Percentiles rank a stretch among this genome's conserved stretches.
These are phyloP conservation scores for Poeciliopsis prolifica DNA, from an alignment of 2,113 vertebrate species.

Conservation along the genomic window DNA sequence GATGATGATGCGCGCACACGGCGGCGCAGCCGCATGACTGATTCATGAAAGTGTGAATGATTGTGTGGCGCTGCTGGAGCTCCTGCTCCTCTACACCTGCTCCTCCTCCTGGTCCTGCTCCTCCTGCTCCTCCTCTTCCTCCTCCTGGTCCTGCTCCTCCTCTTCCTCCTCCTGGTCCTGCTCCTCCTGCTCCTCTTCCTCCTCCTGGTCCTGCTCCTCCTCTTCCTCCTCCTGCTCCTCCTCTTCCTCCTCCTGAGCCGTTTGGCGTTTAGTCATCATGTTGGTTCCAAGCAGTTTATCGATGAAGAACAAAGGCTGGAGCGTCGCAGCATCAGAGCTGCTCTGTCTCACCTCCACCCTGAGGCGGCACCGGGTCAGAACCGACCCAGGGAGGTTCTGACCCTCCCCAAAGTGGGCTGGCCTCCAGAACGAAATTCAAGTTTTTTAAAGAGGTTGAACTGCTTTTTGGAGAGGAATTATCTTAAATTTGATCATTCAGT, in stretches of 20 bases:
- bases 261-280: conserved; percentile 50
- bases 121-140: conserved; percentile 3
- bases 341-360: too few species aligned
- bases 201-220: too few species aligned
- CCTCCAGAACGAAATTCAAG: too few species aligned
- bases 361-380: too few species aligned
- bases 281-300: conserved; percentile 5
- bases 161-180: conserved; percentile 11
- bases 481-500: too few species aligned
- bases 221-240: too few species aligned
- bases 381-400: too few species aligned
- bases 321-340: not conserved
- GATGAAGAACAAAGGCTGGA: not conserved
- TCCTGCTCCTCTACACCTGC: not conserved
- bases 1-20: conserved; percentile 1
- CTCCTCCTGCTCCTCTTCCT: not conserved
- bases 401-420: too few species aligned
- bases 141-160: too few species aligned
- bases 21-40: not conserved
- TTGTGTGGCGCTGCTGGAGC: conserved; percentile 14
- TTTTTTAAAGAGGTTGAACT: too few species aligned
- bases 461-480: too few species aligned
- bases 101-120: not conserved
- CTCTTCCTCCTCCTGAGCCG: conserved; percentile 10
- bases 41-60: conserved; percentile 26